Percentiles rank a stretch among this genome's conserved stretches.
phyloP scores from a whole-genome alignment of 1,140 invertebrate genomes.

The Polypedilum vanderplanki region DNA sequence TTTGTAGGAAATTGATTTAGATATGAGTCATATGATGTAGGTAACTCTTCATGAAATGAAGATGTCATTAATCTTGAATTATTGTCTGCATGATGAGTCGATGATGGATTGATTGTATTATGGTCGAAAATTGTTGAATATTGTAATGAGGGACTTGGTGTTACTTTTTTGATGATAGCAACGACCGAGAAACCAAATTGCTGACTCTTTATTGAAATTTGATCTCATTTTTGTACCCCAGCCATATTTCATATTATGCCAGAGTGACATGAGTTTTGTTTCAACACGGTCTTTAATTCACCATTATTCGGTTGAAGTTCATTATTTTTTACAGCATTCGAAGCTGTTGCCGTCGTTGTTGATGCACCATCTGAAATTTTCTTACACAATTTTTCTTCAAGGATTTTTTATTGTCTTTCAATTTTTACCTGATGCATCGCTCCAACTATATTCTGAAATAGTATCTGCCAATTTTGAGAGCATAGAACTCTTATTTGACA shows the following conservation, averaged over 20 bases:
- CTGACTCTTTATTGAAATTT: conserved; percentile 77
- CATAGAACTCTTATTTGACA: too few relatives aligned
- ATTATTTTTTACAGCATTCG: neutral
- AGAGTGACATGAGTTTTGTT: conserved; percentile 72
- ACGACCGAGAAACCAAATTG: conserved; percentile 72
- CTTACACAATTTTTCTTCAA: too few relatives aligned
- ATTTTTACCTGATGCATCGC: too few relatives aligned
- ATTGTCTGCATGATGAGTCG: neutral
- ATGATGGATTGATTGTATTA: neutral
- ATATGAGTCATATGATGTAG: neutral
- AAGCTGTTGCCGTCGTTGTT: neutral
- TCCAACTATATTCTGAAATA: too few relatives aligned
- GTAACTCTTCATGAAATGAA: neutral
- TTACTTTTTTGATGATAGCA: conserved; percentile 72
- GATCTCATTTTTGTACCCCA: conserved; percentile 74
- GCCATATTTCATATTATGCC: conserved; percentile 87
- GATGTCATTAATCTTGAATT: neutral
- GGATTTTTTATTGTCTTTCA: too few relatives aligned
- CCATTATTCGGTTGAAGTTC: neutral
- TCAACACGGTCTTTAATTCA: conserved; percentile 69
- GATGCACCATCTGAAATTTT: neutral
- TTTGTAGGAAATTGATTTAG: neutral
- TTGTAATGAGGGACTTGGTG: conserved; percentile 55
- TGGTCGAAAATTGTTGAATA: conserved; percentile 39
- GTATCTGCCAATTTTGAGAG: too few relatives aligned